Base-by-base conservation (phyloP, 2,113 vertebrate species). In the Campylorhamphus procurvoides region DNA sequence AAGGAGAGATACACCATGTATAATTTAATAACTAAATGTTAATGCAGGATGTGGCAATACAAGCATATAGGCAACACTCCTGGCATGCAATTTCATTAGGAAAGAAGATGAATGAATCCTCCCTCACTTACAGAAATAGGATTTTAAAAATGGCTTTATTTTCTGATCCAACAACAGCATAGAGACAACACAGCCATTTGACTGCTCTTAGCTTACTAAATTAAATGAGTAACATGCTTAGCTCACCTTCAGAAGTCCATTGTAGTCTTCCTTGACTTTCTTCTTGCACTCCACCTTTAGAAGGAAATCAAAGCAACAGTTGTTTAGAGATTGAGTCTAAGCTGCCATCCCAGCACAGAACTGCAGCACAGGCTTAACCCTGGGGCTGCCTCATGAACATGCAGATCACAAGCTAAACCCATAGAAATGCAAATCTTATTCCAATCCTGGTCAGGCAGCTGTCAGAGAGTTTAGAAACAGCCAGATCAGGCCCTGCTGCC, bases 371-470 rank as follows among this genome's bases (percentile, higher is more conserved):
- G 29, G 40, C 74, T 92, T 76, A 60, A 86, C 0, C 19, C 55
- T 12, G 40, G 55, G 56, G 39, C 67, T 42, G 44, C 12, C 89
- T 91, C 60, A 80, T 83, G 69, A 87, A 92, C 91, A 95, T 93
- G 92, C 93, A 90, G 84, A 91, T 91, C 90, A 96, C 89, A 89
- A 76, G 73, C 69, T 87, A 84, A 92, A 31, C 27, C 44, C 80
- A 92, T 1, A 91, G 22, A 95, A 94, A 97, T 84, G 95, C 96
- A 96, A 94, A 96, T 93, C 87, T 94, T 71, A 88, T 68, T 90
- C 75, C 91, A 80, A 84, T 71, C 40, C 58, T 47, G 59, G 27
- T 19, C 5, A 85, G 49, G 69, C 75, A 87, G 78, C 93, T 91
- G 78, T 68, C 94, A 84, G 46, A 76, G 7, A 63, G 44, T n/a